Percentiles rank a stretch among this genome's conserved stretches.
Evolutionary conservation across 2,888 invertebrate genomes (phyloP).

Genomic region (Plagodis dolabraria): DNA sequence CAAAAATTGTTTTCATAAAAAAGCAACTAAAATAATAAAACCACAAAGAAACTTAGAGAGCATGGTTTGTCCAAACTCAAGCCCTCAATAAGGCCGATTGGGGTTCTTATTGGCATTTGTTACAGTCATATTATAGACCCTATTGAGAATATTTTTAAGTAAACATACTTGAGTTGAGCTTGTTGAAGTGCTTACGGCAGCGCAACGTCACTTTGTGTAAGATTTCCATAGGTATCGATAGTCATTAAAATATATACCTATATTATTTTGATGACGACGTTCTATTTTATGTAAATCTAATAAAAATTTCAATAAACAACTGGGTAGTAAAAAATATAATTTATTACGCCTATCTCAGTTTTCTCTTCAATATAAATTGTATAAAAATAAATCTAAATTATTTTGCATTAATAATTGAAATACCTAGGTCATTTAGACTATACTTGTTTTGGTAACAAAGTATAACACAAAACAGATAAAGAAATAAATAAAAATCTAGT

Average conservation of each 20-base stretch:
- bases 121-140: constrained; percentile 55
- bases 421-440: no score
- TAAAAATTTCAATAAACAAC: constrained; percentile 13
- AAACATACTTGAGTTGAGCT: constrained; percentile 76
- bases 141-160: constrained; percentile 75
- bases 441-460: no score
- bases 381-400: not conserved
- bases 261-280: constrained; percentile 17
- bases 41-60: constrained; percentile 49
- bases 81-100: constrained; percentile 64
- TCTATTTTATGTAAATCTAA: constrained; percentile 28
- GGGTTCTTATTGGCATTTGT: constrained; percentile 65
- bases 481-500: no score
- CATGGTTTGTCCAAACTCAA: constrained; percentile 49
- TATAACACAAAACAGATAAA: no score
- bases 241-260: constrained; percentile 19
- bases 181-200: constrained; percentile 42
- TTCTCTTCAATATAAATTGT: not conserved
- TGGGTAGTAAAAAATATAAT: constrained; percentile 6
- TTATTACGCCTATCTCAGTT: constrained; percentile 4
- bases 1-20: constrained; percentile 65
- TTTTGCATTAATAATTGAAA: no score
- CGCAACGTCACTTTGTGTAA: constrained; percentile 22
- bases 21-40: constrained; percentile 70
- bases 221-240: constrained; percentile 19